Evolutionary conservation across 1,140 invertebrate species (phyloP).

Genomic region (Drosophila jambulina): DNA sequence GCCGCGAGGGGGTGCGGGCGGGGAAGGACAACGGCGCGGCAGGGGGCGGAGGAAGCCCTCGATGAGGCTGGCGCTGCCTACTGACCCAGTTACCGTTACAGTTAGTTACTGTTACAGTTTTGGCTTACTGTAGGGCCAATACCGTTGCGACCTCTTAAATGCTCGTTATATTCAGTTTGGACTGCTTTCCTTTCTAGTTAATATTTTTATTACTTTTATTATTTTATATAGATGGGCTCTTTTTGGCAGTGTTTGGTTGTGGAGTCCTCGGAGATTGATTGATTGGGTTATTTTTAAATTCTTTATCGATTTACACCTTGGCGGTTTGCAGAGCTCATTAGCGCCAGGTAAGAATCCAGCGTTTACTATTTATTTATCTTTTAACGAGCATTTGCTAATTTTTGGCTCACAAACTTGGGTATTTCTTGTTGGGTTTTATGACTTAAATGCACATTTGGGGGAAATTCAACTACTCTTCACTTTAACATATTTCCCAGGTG

Average conservation of each 20-base stretch:
- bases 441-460: slow-evolving; percentile 50
- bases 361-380: slow-evolving; percentile 10
- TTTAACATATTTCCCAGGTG: not conserved
- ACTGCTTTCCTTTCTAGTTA: slow-evolving; percentile 3
- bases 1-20: slow-evolving; percentile 11
- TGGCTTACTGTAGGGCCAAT: not conserved
- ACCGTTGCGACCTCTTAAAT: slow-evolving; percentile 34
- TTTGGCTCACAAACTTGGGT: not conserved
- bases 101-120: slow-evolving; percentile 34
- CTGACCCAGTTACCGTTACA: slow-evolving; percentile 57
- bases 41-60: slow-evolving; percentile 28
- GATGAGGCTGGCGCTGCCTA: slow-evolving; percentile 52
- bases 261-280: slow-evolving; percentile 36
- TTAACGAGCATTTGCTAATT: slow-evolving; percentile 11
- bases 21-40: slow-evolving; percentile 4
- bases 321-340: slow-evolving; percentile 6
- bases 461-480: slow-evolving; percentile 20
- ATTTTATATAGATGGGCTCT: slow-evolving; percentile 26
- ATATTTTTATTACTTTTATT: not conserved
- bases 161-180: slow-evolving; percentile 26
- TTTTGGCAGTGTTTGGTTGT: slow-evolving; percentile 52
- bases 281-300: slow-evolving; percentile 49
- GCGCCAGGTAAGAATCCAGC: slow-evolving; percentile 1
- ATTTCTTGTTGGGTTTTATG: slow-evolving; percentile 10
- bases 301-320: slow-evolving; percentile 41